These are phyloP conservation scores for Hyperoplus immaculatus DNA, from an alignment of 2,797 vertebrate genomes.

Conservation along the genomic window DNA sequence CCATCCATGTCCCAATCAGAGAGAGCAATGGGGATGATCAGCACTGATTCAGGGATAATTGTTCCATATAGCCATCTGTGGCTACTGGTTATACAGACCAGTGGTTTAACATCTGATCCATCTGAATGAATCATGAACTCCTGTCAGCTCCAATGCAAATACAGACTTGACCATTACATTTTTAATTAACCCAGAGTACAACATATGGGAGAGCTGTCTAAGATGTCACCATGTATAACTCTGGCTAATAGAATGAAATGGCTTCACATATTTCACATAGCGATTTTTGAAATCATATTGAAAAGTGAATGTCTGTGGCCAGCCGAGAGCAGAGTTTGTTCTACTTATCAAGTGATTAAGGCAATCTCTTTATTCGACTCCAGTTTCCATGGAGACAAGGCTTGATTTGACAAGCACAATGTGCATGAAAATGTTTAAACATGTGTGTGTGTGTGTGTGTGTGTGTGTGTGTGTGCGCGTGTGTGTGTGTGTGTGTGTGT, in stretches of 20 bases:
- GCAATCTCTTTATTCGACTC: conserved; percentile 76
- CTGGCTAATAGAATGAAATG: conserved; percentile 67
- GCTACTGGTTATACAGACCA: conserved; percentile 57
- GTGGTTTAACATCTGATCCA: conserved; percentile 72
- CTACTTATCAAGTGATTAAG: conserved; percentile 81
- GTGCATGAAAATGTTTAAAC: conserved; percentile 15
- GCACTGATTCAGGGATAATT: conserved; percentile 50
- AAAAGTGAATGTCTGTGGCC: conserved; percentile 69
- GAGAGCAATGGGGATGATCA: conserved; percentile 29
- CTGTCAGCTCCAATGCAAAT: conserved; percentile 72
- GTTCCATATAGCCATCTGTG: conserved; percentile 37
- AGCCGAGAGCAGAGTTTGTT: conserved; percentile 69
- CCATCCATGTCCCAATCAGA: conserved; percentile 29
- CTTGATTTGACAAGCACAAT: conserved; percentile 74
- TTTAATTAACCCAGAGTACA: conserved; percentile 77
- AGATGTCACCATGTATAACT: conserved; percentile 63
- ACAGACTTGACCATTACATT: conserved; percentile 76
- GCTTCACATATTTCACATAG: conserved; percentile 53
- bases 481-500: background rate
- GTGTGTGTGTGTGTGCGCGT: conserved; percentile 10
- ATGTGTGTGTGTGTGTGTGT: conserved; percentile 25
- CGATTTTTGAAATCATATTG: conserved; percentile 62
- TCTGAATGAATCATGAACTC: conserved; percentile 73
- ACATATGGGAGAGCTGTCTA: conserved; percentile 67
- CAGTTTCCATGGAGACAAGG: conserved; percentile 83